Conservation (phyloP, 2,113 vertebrate genomes). For the Toxotes chatareus region DNA sequence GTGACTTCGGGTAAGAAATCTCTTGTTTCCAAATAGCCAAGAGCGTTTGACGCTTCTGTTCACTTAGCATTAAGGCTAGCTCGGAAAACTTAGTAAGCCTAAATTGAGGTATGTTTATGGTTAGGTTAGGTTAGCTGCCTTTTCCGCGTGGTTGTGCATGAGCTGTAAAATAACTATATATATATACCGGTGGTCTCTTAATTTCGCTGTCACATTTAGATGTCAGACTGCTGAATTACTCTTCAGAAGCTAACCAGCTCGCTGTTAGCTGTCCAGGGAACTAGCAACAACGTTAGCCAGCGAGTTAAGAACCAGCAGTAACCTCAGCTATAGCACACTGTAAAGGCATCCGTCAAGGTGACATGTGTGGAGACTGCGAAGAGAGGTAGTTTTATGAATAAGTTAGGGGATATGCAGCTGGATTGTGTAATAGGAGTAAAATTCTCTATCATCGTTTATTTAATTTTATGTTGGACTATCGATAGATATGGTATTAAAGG, state of each 20-base stretch:
- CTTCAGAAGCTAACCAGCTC: not conserved
- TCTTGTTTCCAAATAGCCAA: not conserved
- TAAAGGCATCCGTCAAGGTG: slow-evolving; percentile 2
- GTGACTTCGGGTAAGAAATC: slow-evolving; percentile 44
- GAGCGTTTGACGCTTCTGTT: not conserved
- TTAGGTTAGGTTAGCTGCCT: not conserved
- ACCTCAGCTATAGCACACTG: not conserved
- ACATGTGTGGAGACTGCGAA: not conserved
- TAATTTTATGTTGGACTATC: too few species aligned
- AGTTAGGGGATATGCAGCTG: too few species aligned
- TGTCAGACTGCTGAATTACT: too few species aligned
- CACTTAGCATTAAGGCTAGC: not conserved
- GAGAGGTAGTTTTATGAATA: too few species aligned
- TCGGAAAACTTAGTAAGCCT: not conserved
- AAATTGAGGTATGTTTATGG: not conserved
- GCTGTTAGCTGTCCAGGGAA: not conserved
- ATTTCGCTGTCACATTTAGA: not conserved
- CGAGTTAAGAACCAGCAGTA: not conserved
- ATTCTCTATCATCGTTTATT: too few species aligned
- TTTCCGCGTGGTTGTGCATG: not conserved
- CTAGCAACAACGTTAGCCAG: not conserved
- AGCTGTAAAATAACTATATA: not conserved
- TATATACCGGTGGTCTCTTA: too few species aligned
- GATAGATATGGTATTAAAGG: too few species aligned
- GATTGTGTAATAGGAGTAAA: too few species aligned